Percentiles rank a stretch among this genome's conserved stretches.
These are phyloP conservation scores for Hydrolagus affinis DNA, from an alignment of 2,113 vertebrate species.

Conservation along the genomic window DNA sequence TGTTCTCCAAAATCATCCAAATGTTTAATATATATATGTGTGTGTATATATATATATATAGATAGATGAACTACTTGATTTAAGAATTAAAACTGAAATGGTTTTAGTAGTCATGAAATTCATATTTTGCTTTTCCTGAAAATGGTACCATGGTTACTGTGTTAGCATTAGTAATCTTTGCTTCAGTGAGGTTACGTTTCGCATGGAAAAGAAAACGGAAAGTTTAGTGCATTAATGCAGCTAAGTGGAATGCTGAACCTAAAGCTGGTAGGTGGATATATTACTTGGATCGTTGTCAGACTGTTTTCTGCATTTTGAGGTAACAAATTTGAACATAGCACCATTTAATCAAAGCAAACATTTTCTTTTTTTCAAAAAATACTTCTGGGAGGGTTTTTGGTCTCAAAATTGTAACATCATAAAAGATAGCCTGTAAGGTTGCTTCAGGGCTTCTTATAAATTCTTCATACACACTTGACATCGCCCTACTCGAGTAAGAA, in stretches of 20 bases:
- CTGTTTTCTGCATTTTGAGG: constrained; percentile 53
- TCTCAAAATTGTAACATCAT: not conserved
- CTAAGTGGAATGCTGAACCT: not conserved
- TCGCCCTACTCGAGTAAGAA: constrained; percentile 84
- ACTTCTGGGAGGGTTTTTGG: constrained; percentile 25
- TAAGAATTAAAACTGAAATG: not conserved
- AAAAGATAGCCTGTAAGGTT: not conserved
- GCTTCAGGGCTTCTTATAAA: constrained; percentile 55
- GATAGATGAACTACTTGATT: not conserved
- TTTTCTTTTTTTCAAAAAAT: not conserved
- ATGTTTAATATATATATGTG: not conserved
- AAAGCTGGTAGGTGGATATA: not conserved
- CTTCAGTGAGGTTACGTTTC: not conserved
- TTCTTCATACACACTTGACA: constrained; percentile 99
- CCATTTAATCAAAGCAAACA: constrained; percentile 49
- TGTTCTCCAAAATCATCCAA: not conserved
- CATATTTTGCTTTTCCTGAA: not conserved
- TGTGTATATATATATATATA: not conserved
- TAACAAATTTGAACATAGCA: constrained; percentile 87
- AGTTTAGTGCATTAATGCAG: not conserved
- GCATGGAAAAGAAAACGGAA: not conserved
- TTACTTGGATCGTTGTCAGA: not conserved
- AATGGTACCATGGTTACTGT: not conserved
- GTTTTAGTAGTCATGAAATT: not conserved
- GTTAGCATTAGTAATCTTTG: not conserved